phyloP scores from a whole-genome alignment of 2,888 invertebrate species.

The Leptopilina syphax region DNA sequence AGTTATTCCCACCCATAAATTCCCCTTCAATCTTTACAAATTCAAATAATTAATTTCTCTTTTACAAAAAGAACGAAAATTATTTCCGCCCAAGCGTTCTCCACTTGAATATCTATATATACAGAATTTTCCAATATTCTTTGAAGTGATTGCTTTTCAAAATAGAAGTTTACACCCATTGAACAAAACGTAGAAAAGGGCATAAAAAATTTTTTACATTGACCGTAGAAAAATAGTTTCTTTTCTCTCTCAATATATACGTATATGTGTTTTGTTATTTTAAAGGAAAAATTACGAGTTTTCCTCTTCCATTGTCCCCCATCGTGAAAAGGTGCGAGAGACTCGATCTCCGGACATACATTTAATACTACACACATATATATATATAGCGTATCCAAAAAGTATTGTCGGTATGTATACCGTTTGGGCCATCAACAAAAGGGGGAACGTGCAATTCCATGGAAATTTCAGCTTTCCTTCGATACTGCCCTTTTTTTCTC shows the following conservation, averaged over 20 bases:
- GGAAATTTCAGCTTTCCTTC: conserved; percentile 45
- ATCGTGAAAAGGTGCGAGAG: conserved; percentile 8
- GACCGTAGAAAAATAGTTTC: conserved; percentile 1
- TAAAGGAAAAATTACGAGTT: conserved; percentile 40
- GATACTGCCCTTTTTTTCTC: conserved; percentile 35
- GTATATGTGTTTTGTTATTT: conserved; percentile 17
- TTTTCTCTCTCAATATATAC: background rate
- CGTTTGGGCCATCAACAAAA: conserved; percentile 13
- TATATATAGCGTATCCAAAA: conserved; percentile 28
- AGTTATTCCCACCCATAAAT: no score
- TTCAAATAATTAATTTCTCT: no score
- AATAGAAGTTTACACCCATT: conserved; percentile 13
- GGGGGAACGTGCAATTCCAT: conserved; percentile 48
- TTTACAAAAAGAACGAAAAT: background rate
- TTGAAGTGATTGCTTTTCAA: background rate
- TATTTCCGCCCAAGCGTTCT: background rate
- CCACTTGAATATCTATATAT: no score
- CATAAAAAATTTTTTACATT: conserved; percentile 16
- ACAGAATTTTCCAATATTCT: background rate
- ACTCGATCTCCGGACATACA: conserved; percentile 16
- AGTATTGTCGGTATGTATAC: conserved; percentile 10
- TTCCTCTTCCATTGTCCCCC: conserved; percentile 27
- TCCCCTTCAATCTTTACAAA: no score
- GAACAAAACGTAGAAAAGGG: background rate
- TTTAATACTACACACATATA: no score